Conservation (phyloP, 2,797 vertebrate genomes). For the Cynopterus sphinx region DNA sequence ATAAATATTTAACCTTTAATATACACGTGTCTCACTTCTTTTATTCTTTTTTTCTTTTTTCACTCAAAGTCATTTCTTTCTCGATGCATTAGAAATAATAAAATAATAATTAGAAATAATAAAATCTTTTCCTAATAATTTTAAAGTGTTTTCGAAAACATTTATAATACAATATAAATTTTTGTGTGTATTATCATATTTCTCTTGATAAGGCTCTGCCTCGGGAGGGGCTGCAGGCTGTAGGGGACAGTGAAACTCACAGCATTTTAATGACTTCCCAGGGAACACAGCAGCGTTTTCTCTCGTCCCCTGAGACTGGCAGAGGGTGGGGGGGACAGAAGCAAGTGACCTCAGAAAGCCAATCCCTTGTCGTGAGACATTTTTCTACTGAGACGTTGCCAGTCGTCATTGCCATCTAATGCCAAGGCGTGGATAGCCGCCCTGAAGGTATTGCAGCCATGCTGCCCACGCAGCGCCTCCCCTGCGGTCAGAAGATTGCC, state of each 20-base stretch:
- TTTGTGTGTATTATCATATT: no score
- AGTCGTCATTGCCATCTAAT: background rate
- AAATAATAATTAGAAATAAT: no score
- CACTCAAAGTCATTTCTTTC: background rate
- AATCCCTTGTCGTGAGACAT: background rate
- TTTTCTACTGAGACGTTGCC: background rate
- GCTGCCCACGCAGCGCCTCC: background rate
- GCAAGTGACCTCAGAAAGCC: background rate
- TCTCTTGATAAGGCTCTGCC: background rate
- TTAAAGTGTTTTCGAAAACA: background rate
- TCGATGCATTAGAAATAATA: background rate
- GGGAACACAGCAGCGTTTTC: background rate
- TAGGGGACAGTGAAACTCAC: background rate
- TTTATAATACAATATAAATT: background rate
- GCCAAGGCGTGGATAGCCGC: background rate
- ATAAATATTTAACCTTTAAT: background rate
- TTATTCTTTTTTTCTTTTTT: background rate
- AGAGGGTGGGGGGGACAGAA: background rate
- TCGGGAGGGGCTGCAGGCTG: background rate
- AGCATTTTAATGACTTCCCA: background rate
- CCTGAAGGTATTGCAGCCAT: background rate
- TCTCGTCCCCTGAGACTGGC: background rate
- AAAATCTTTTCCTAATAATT: background rate
- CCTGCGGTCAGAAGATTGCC: background rate
- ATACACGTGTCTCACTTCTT: background rate